Conservation (phyloP, 2,888 invertebrate species). For the Ceratothoa steindachneri region DNA sequence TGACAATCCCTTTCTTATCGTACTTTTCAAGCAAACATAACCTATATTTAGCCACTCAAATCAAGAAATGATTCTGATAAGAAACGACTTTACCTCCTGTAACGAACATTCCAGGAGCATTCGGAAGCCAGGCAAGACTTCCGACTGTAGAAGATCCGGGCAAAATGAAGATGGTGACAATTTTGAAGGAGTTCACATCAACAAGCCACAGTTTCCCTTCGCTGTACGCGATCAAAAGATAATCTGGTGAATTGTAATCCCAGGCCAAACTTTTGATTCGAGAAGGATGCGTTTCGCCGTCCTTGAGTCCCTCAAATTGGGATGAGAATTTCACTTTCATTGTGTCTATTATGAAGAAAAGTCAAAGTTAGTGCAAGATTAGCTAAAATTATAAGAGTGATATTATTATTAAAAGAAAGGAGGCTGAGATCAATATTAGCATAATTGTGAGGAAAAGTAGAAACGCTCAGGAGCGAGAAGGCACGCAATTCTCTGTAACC, state of each 20-base stretch:
- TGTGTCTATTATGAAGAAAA: neutral
- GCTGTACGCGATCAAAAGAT: slow-evolving; percentile 53
- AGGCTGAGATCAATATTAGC: no score
- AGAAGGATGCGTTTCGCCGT: neutral
- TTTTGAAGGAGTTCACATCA: slow-evolving; percentile 50
- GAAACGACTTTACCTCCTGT: slow-evolving; percentile 55
- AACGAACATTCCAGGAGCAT: slow-evolving; percentile 56
- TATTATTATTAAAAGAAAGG: no score
- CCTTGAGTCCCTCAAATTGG: neutral
- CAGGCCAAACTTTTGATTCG: slow-evolving; percentile 52
- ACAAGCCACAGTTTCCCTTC: slow-evolving; percentile 52
- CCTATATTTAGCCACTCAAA: no score
- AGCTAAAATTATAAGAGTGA: no score
- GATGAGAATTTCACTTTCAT: neutral
- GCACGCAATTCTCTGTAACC: no score
- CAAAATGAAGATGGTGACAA: slow-evolving; percentile 51
- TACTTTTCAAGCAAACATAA: no score
- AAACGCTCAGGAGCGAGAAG: no score
- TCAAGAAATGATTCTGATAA: no score
- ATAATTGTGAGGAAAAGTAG: no score
- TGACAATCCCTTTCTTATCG: no score
- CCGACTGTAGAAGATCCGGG: slow-evolving; percentile 53
- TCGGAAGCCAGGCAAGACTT: slow-evolving; percentile 54
- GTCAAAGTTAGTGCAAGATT: neutral
- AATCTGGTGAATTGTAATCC: slow-evolving; percentile 55